These are phyloP conservation scores for Plutella xylostella DNA, from an alignment of 2,888 invertebrate species.

Conservation along the genomic window DNA sequence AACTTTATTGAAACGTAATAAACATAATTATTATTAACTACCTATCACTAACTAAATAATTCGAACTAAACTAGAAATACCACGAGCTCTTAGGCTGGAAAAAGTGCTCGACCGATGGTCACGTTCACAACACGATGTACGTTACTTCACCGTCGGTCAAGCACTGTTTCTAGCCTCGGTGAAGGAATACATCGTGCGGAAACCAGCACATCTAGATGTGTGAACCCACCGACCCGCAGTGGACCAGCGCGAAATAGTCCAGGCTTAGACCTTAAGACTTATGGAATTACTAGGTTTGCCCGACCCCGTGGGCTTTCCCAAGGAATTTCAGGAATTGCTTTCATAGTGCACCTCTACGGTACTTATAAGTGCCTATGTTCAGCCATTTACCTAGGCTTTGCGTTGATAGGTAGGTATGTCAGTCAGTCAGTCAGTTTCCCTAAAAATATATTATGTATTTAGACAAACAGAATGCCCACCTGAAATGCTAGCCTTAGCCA, in stretches of 20 bases:
- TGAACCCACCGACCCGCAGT: too few relatives aligned
- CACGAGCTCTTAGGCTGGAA: neutral
- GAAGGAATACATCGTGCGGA: too few relatives aligned
- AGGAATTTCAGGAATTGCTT: neutral
- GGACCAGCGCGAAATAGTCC: too few relatives aligned
- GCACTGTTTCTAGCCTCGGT: too few relatives aligned
- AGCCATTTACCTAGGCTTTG: neutral
- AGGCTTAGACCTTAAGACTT: too few relatives aligned
- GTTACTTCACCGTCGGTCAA: too few relatives aligned
- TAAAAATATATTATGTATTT: neutral
- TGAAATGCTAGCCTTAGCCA: constrained; percentile 22
- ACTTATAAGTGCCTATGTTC: neutral
- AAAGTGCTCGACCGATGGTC: neutral
- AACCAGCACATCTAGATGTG: too few relatives aligned
- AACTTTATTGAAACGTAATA: neutral
- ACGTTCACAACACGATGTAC: neutral
- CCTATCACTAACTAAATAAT: neutral
- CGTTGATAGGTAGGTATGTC: neutral
- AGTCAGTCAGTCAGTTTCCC: neutral
- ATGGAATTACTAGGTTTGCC: neutral
- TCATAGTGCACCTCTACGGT: neutral
- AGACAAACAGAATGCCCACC: constrained; percentile 1
- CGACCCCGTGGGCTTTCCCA: neutral
- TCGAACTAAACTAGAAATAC: neutral
- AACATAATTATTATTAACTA: too few relatives aligned